Evolutionary conservation across 2,797 vertebrate genomes (phyloP).

Genomic region (Threskiornis aethiopicus): DNA sequence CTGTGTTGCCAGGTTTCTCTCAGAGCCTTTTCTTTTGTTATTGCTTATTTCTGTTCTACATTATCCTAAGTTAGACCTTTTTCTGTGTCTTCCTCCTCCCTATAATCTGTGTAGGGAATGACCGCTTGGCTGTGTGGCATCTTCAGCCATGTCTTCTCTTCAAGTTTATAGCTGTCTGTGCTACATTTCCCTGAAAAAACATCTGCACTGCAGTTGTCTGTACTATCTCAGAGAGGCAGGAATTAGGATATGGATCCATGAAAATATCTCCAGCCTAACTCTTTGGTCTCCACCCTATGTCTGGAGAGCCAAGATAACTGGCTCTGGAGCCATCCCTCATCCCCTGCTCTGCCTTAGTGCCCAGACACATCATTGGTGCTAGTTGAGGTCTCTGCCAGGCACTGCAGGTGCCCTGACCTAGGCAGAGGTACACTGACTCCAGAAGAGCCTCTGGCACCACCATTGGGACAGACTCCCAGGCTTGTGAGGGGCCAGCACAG

Average conservation of each 20-base stretch:
- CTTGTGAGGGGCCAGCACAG: not conserved
- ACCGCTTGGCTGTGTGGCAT: not conserved
- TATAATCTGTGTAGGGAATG: not conserved
- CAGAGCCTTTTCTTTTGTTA: not conserved
- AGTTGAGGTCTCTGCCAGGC: not conserved
- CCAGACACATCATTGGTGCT: rapidly evolving
- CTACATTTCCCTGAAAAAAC: not conserved
- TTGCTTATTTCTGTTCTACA: not conserved
- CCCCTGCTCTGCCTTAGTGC: not conserved
- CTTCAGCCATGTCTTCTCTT: not conserved
- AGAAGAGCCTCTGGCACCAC: not conserved
- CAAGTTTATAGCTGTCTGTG: not conserved
- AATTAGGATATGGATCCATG: not conserved
- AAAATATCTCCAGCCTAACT: not conserved
- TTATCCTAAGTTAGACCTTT: not conserved
- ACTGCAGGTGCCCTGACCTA: not conserved
- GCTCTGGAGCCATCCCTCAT: not conserved
- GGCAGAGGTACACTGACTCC: not conserved
- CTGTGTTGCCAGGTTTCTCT: not conserved
- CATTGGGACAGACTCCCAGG: not conserved
- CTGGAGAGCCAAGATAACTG: not conserved
- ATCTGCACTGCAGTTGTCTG: not conserved
- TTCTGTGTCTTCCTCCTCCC: not conserved
- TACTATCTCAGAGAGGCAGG: not conserved
- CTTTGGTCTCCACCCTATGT: not conserved